Percentiles rank a stretch among this genome's conserved stretches.
Conservation (phyloP, 2,888 invertebrate genomes). For the Aporophyla lueneburgensis region DNA sequence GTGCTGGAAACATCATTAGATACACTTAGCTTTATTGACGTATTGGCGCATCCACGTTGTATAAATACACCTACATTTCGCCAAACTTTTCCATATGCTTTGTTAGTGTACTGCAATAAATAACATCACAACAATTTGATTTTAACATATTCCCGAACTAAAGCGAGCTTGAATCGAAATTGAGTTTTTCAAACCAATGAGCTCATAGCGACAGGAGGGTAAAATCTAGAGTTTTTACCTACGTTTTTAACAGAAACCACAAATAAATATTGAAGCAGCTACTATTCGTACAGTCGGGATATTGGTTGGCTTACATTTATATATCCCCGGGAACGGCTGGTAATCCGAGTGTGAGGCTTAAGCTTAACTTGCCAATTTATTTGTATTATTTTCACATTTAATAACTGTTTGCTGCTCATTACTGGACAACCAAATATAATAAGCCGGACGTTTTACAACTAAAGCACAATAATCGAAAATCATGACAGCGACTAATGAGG, state of each 20-base stretch:
- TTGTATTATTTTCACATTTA: conserved; percentile 47
- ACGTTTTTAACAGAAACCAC: conserved; percentile 13
- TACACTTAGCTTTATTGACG: no score
- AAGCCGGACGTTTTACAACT: background rate
- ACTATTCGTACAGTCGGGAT: conserved; percentile 2
- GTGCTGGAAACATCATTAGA: no score
- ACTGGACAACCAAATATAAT: conserved; percentile 31
- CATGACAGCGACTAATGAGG: conserved; percentile 25
- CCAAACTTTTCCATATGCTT: no score
- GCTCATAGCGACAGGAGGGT: background rate
- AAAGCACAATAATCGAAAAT: conserved; percentile 36
- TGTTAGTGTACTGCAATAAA: no score
- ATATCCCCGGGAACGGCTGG: conserved; percentile 11
- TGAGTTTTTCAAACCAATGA: background rate
- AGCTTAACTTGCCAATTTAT: conserved; percentile 43
- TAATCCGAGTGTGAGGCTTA: conserved; percentile 33
- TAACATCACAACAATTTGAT: no score
- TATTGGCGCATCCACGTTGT: no score
- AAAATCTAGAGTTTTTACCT: background rate
- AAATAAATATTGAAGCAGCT: conserved; percentile 35
- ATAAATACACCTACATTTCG: no score
- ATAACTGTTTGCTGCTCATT: conserved; percentile 32
- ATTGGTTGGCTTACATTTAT: conserved; percentile 41
- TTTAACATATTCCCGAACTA: no score
- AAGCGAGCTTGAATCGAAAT: background rate